Evolutionary conservation across 1,140 invertebrate species (phyloP).

Genomic region (Limonius californicus): DNA sequence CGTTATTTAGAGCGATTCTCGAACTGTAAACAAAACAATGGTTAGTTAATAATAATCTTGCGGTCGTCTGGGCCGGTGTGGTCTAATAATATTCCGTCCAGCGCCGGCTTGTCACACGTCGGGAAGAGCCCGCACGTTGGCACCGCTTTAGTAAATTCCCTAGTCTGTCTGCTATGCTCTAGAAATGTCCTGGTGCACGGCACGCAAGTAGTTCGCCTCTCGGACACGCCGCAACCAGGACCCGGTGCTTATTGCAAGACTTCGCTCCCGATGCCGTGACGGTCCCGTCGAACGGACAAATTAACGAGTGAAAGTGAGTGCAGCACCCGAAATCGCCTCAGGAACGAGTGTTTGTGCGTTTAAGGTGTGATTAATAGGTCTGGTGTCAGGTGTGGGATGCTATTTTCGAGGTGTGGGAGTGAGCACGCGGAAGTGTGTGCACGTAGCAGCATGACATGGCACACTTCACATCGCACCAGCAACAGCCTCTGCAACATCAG

Average conservation of each 20-base stretch:
- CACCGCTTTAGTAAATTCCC: slow-evolving; percentile 5
- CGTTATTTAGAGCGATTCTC: slow-evolving; percentile 8
- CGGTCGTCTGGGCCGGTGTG: slow-evolving; percentile 6
- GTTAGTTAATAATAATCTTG: slow-evolving; percentile 13
- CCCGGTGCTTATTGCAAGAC: too few relatives aligned
- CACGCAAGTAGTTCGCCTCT: background rate
- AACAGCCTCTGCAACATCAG: background rate
- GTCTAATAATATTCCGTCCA: slow-evolving; percentile 12
- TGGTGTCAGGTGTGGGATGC: background rate
- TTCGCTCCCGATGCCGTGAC: too few relatives aligned
- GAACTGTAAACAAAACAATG: slow-evolving; percentile 10
- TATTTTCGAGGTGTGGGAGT: background rate
- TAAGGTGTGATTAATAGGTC: background rate
- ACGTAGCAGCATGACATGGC: slow-evolving; percentile 1
- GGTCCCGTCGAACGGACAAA: too few relatives aligned
- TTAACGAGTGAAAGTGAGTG: too few relatives aligned
- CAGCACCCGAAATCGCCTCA: too few relatives aligned
- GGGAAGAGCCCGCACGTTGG: background rate
- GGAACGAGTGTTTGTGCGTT: background rate
- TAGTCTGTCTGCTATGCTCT: slow-evolving; percentile 1
- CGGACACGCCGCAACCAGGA: background rate
- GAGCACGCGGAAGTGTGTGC: slow-evolving; percentile 9
- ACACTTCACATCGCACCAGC: slow-evolving; percentile 1
- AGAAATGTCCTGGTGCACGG: slow-evolving; percentile 2
- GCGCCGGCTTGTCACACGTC: slow-evolving; percentile 1